Base-by-base conservation (phyloP, 2,888 invertebrate genomes). In the Andrena chrysosceles region DNA sequence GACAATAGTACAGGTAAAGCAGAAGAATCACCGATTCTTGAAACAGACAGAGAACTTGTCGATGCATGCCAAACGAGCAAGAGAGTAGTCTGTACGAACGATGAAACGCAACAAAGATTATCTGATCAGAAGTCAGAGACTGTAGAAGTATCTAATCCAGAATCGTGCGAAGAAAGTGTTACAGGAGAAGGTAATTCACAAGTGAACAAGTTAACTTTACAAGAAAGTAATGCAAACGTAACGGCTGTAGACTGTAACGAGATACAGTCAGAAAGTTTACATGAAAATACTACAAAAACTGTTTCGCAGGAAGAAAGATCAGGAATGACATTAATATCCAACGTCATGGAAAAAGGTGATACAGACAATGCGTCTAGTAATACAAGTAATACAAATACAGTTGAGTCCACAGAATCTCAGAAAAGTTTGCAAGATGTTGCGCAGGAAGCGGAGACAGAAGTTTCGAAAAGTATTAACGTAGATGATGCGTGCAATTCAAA, bases 231-330 rank as follows among this genome's bases (percentile, higher is more conserved):
- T 59, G 33, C 49, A 54, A 67, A n/a, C 54, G 8, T 23, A 54
- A 60, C 54, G n/a, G 20, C 10, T 4, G 8, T 29, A 42, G 63
- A 66, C 4, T 68, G 0, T 48, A 59, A 60, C 48, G 23, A 59
- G 23, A 2, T 31, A 59, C 63, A 66, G 6, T 42, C 69, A 2
- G 31, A 74, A 48, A 60, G 7, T 77, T 73, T 54, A 31, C 16
- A 56, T 7, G 26, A 71, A 72, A 56, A 64, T 69, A 59, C 29
- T 56, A 54, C 20, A 67, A 20, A 68, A 56, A 33, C 33, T 85
- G 48, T 78, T 72, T 60, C 56, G 26, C 56, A 70, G n/a, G 63
- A 77, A 23, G 63, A 78, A 31, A 67, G 20, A 20, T 20, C 59
- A 35, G 71, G 49, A 33, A 23, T 23, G 26, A 8, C 59, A 62